Conservation (phyloP, 2,113 vertebrate species). For the Hippolais icterina region DNA sequence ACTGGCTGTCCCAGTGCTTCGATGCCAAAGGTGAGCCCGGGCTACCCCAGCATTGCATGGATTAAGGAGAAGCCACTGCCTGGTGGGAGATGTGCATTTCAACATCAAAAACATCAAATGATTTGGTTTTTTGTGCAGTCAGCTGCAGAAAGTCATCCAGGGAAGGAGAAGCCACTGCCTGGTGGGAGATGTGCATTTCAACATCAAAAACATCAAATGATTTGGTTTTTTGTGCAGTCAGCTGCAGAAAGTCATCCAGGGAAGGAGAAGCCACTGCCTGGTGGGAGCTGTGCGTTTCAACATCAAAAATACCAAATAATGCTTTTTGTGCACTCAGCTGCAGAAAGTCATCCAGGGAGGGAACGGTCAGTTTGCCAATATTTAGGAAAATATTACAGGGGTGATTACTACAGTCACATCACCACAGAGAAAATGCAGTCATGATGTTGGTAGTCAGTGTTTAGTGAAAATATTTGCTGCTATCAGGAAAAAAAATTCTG, state of each 20-base stretch:
- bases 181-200: background rate
- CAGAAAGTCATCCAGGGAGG: background rate
- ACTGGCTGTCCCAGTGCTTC: slow-evolving; percentile 96
- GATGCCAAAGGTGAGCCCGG: slow-evolving; percentile 89
- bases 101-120: too few relatives aligned
- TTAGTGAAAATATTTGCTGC: background rate
- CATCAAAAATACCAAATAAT: too few relatives aligned
- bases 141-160: background rate
- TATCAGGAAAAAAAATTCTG: background rate
- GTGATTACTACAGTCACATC: background rate
- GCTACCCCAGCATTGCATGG: background rate
- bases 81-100: background rate
- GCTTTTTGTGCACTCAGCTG: background rate
- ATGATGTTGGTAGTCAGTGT: background rate
- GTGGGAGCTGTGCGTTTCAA: background rate
- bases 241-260: background rate
- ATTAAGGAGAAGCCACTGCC: background rate
- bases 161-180: background rate
- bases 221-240: background rate
- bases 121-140: background rate
- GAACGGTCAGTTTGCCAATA: background rate
- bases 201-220: too few relatives aligned
- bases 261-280: background rate
- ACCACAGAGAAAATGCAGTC: background rate
- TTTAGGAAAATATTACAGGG: background rate